Base-by-base conservation (phyloP, 2,113 vertebrate genomes). In the Acrocephalus arundinaceus region DNA sequence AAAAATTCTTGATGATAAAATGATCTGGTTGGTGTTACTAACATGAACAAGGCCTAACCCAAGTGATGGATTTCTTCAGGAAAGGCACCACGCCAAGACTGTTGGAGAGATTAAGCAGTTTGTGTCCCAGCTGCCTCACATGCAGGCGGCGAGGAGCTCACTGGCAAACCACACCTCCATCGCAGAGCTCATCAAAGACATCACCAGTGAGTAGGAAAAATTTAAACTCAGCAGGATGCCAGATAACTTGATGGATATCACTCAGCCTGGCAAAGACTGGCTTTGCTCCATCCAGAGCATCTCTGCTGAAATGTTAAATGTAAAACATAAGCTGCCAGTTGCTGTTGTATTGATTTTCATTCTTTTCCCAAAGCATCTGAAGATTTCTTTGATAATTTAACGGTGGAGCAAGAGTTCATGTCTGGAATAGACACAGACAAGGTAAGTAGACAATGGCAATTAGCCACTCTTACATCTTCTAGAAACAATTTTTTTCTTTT, bases 81-180 rank as follows among this genome's bases (percentile, higher is more conserved):
- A 99, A 51, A 98, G 99, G 48, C 99, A 99, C 95, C 99, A 99
- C 0, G 99, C 99, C 1, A 99, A 99, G 97, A 99, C 99, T 0
- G 99, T 99, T 16, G 99, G 99, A 7, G 99, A 99, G 97, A 99
- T 99, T 63, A 99, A 99, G 97, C 99, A 99, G 97, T 99, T 99
- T 90, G 99, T 99, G 31, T 99, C 99, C 0, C 99, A 99, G 98
- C 51, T 99, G 95, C 99, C 99, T 8, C 99, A 99, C 97, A 99
- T 99, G 99, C 99, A 99, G 96, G 99, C 99, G 1, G 99, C 99
- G 3, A 97, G 99, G 30, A 98, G 98, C 88, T 99, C 99, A 0
- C 97, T 99, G 27, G 99, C 99, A 1, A 99, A 99, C 96, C 99
- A 99, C 95, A 99, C 99, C 5, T 99, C 99, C 2, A 98, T 99